Evolutionary conservation across 1,140 invertebrate genomes (phyloP).

Genomic region (Alviniconcha marisindica): DNA sequence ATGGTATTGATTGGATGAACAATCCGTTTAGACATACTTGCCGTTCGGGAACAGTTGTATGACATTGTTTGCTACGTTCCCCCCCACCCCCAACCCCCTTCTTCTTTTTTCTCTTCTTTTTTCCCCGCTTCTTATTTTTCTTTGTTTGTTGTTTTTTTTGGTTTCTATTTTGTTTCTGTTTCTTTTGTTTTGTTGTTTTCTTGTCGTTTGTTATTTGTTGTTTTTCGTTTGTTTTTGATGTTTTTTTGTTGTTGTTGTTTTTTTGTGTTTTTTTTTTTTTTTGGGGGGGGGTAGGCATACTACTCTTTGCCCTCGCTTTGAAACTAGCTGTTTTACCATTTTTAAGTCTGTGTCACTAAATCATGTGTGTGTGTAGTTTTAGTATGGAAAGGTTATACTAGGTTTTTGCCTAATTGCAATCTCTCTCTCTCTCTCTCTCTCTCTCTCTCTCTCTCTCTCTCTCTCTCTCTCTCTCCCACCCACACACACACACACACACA

Average conservation of each 20-base stretch:
- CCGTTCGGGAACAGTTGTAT: neutral
- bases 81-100: too few species aligned
- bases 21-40: too few species aligned
- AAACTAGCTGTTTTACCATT: neutral
- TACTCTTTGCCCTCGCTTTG: too few species aligned
- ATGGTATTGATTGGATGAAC: neutral
- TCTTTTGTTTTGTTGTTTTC: too few species aligned
- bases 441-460: neutral
- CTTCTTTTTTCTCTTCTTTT: neutral
- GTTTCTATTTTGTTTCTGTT: neutral
- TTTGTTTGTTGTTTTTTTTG: neutral
- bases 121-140: too few species aligned
- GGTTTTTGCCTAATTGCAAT: neutral
- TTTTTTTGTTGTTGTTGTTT: too few species aligned
- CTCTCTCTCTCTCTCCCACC: neutral
- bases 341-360: neutral
- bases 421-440: neutral
- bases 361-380: neutral
- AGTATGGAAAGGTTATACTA: too few species aligned
- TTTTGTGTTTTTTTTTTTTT: too few species aligned
- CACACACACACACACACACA: slow-evolving; percentile 18
- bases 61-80: neutral
- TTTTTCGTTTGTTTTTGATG: too few species aligned
- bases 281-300: too few species aligned
- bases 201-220: too few species aligned